phyloP scores from a whole-genome alignment of 2,113 vertebrate species.

The Aptenodytes patagonicus region DNA sequence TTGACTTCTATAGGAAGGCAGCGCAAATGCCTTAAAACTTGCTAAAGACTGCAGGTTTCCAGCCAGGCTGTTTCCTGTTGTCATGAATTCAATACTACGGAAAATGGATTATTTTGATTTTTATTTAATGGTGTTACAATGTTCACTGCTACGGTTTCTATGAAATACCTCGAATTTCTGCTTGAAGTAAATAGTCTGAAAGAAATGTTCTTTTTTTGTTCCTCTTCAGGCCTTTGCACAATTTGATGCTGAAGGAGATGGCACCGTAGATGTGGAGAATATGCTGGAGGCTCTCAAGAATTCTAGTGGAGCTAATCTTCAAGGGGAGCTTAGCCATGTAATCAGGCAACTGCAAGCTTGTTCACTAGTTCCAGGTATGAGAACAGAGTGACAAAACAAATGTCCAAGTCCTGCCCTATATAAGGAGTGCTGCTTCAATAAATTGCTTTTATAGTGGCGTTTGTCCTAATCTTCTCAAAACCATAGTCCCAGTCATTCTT shows the following conservation, averaged over 20 bases:
- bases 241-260: constrained; percentile 95
- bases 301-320: constrained; percentile 92
- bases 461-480: background rate
- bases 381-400: background rate
- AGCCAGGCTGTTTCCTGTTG: background rate
- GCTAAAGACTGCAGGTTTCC: background rate
- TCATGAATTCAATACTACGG: background rate
- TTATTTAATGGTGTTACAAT: background rate
- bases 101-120: background rate
- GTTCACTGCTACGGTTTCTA: background rate
- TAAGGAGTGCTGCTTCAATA: background rate
- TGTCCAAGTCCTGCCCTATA: background rate
- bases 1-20: background rate
- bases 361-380: constrained; percentile 92
- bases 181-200: background rate
- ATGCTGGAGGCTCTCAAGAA: constrained; percentile 92
- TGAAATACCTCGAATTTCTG: background rate
- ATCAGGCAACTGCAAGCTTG: constrained; percentile 95
- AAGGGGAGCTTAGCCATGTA: constrained; percentile 92
- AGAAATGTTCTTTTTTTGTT: background rate
- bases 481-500: background rate
- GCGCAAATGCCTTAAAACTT: background rate
- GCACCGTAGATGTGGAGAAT: constrained; percentile 90
- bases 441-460: background rate
- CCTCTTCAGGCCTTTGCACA: constrained; percentile 88